Base-by-base conservation (phyloP, 2,113 vertebrate species). In the Ancistrus triradiatus region DNA sequence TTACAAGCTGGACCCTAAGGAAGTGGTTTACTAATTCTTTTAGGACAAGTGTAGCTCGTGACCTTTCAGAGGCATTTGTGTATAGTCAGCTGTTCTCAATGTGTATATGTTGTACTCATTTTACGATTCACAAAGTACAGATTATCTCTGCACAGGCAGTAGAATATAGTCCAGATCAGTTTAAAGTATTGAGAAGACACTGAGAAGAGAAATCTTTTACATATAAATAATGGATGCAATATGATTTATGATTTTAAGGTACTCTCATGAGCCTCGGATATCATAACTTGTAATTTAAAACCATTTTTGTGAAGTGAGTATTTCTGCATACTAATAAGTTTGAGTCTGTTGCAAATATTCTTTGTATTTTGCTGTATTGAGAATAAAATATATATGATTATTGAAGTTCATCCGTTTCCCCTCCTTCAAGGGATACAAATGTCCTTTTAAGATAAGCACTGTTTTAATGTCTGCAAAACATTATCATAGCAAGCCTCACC, bases 351-450 rank as follows among this genome's bases (percentile, higher is more conserved):
- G 91, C 94, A 85, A 93, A 92, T 95, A 95, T 94, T 94, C 92
- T 95, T 95, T 95, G 94, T 98, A 96, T 96, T 98, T 98, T 97
- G 92, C 94, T 86, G 93, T 98, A 98, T 95, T 93, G 93, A 95
- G 90, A 97, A 93, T 96, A 95, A 89, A 88, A 84, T 86, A 80
- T 87, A 87, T 89, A 88, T 87, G 82, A 81, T 82, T 83, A 85
- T 43, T 38, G 44, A 61, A 35, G 5, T 7, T 49, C 5, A 0
- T 43, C 22, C 15, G 4, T 46, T 6, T 14, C 37, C 21, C 8
- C 22, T 22, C n/a, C 11, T 42, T 3, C 3, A n/a, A n/a, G n/a
- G n/a, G n/a, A n/a, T 7, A 31, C 7, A 4, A 31, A 31, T 7
- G 27, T 31, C 27, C 7, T 31, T 31, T 31, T 31, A 4, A 31